Evolutionary conservation across 2,113 vertebrate species (phyloP), one percentile per base, ranked within the genome.

Genomic region (Notiomystis cincta): DNA sequence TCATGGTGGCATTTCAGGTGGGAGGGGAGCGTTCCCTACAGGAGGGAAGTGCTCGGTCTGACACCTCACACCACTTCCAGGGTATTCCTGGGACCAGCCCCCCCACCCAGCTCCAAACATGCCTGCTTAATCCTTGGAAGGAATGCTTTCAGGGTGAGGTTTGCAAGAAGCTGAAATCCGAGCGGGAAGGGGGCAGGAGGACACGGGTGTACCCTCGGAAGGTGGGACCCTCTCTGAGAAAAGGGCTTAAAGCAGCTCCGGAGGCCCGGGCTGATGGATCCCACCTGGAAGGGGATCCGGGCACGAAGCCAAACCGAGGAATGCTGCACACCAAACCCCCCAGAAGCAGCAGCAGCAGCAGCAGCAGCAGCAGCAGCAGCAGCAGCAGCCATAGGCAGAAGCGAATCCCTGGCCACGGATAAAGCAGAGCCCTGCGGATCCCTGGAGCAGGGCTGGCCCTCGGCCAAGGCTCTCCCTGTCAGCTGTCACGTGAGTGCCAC

Each of bases 341-440:
- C 42, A 20, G n/a, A 18, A 48, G 60, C 4, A 35, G 38, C 30
- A 71, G n/a, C 47, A 40, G 66, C 33, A 4, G 18, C 65, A 6
- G 25, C 2, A 7, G 1, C 50, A 80, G n/a, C n/a, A n/a, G n/a
- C 42, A 20, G n/a, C 14, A 50, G 60, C 4, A 35, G 40, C 30
- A 71, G n/a, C 47, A 40, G 66, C 33, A 4, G 19, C 65, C 6
- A 22, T 2, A 7, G 1, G 28, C 50, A 81, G 72, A n/a, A 92
- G 56, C 7, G 0, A 75, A 56, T 91, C 56, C 56, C 47, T 3
- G 13, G 60, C 44, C 8, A 0, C 0, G 2, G 9, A 3, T 7
- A 17, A 64, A 84, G 40, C 19, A 0, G 10, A 56, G n/a, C 48
- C 1, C 0, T 2, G 9, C 0, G 0, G 3, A 35, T 35, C 33